A percentile compares a stretch with the other conserved stretches of the same genome.
Conservation (phyloP, 1,140 invertebrate species). For the Oedothorax gibbosus region DNA sequence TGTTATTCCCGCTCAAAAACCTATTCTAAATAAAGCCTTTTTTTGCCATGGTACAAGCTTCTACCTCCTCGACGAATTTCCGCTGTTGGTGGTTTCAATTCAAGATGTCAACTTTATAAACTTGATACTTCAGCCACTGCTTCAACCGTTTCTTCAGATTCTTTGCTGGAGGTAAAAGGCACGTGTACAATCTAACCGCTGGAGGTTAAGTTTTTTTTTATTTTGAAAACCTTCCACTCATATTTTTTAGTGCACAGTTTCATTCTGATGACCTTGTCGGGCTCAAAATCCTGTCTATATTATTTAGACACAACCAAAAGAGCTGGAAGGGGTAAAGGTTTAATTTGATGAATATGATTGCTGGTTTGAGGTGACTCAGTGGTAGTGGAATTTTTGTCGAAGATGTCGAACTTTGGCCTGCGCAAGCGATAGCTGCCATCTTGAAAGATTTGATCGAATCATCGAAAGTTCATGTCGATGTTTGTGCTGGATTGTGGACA, state of each 20-base stretch:
- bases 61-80: slow-evolving; percentile 51
- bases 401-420: background rate
- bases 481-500: background rate
- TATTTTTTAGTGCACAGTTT: too few species aligned
- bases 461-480: background rate
- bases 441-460: background rate
- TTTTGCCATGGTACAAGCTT: background rate
- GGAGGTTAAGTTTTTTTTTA: background rate
- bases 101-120: background rate
- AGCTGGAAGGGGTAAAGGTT: too few species aligned
- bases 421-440: background rate
- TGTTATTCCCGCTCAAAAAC: too few species aligned
- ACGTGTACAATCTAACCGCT: slow-evolving; percentile 15
- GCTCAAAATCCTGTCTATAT: too few species aligned
- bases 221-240: too few species aligned
- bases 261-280: too few species aligned
- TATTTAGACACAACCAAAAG: too few species aligned
- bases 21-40: slow-evolving; percentile 22
- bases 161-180: slow-evolving; percentile 27
- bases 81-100: slow-evolving; percentile 37
- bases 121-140: slow-evolving; percentile 14
- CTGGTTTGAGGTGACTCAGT: too few species aligned
- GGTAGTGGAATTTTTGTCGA: too few species aligned
- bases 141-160: background rate
- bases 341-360: too few species aligned